Evolutionary conservation across 2,888 invertebrate species (phyloP).

Genomic region (Toxonevra muliebris): DNA sequence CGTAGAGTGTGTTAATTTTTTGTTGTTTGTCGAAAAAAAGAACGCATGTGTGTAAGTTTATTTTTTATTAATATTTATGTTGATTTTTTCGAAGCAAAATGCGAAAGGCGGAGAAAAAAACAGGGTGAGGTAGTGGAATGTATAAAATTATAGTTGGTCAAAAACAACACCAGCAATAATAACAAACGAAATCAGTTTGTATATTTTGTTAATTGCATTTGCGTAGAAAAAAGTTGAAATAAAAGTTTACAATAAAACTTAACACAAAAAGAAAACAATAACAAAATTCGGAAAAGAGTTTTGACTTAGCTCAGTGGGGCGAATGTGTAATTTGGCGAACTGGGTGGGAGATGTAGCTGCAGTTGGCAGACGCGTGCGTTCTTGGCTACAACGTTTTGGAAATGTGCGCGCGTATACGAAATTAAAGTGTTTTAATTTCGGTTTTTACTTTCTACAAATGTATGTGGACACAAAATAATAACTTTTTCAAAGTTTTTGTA

Average conservation of each 20-base stretch:
- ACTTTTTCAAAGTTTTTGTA: too few species aligned
- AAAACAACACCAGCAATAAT: too few species aligned
- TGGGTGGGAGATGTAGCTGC: constrained; percentile 40
- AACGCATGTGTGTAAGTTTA: too few species aligned
- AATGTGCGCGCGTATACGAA: not conserved
- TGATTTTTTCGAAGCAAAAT: constrained; percentile 15
- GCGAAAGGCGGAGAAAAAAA: too few species aligned
- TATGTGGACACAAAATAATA: not conserved
- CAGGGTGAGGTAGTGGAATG: not conserved
- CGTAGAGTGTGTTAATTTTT: too few species aligned
- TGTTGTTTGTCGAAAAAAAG: too few species aligned
- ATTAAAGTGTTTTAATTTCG: not conserved
- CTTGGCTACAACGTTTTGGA: constrained; percentile 8
- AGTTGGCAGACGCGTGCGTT: constrained; percentile 54
- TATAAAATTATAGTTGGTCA: not conserved
- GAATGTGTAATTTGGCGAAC: constrained; percentile 27
- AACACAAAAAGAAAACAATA: constrained; percentile 7
- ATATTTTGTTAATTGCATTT: not conserved
- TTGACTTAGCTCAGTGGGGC: not conserved
- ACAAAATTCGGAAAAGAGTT: not conserved
- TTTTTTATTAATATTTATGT: constrained; percentile 17
- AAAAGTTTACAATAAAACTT: constrained; percentile 12
- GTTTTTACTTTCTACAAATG: not conserved
- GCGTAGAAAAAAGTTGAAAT: not conserved
- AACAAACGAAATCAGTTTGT: too few species aligned